Percentiles rank a stretch among this genome's conserved stretches.
Evolutionary conservation across 2,113 vertebrate genomes (phyloP).

Genomic region (Geococcyx californianus): DNA sequence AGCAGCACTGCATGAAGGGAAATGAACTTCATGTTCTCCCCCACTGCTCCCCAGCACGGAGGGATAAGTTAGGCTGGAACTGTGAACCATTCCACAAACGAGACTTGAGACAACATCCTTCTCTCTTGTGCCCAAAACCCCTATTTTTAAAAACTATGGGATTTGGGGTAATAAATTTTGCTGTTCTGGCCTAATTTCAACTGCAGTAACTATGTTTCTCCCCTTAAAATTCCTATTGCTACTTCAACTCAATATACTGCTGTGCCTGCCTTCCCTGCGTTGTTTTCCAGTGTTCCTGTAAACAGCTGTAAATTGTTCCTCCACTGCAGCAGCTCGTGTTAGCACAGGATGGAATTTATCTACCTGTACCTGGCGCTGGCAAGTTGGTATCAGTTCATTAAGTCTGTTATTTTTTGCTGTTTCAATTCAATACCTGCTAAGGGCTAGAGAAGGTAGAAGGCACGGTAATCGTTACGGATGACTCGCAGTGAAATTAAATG

Average conservation of each 20-base stretch:
- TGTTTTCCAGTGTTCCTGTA: not conserved
- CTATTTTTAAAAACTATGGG: not conserved
- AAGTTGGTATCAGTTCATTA: not conserved
- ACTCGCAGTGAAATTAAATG: not conserved
- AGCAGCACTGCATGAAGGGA: not conserved
- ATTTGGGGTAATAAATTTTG: not conserved
- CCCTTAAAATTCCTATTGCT: not conserved
- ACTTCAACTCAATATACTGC: not conserved
- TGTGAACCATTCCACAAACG: not conserved
- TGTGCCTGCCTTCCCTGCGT: not conserved
- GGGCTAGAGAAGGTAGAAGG: not conserved
- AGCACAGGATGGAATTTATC: not conserved
- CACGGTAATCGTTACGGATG: not conserved
- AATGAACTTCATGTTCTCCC: constrained; percentile 1
- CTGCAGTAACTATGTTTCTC: not conserved
- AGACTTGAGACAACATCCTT: not conserved
- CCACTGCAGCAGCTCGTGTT: not conserved
- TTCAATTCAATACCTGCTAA: not conserved
- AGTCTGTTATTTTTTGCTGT: not conserved
- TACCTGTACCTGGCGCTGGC: not conserved
- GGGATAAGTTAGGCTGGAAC: not conserved
- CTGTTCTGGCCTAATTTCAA: not conserved
- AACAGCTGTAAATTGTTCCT: constrained; percentile 16
- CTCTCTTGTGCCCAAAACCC: not conserved
- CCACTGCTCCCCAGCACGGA: not conserved